Evolutionary conservation across 2,113 vertebrate species (phyloP).

Genomic region (Parotia lawesii): DNA sequence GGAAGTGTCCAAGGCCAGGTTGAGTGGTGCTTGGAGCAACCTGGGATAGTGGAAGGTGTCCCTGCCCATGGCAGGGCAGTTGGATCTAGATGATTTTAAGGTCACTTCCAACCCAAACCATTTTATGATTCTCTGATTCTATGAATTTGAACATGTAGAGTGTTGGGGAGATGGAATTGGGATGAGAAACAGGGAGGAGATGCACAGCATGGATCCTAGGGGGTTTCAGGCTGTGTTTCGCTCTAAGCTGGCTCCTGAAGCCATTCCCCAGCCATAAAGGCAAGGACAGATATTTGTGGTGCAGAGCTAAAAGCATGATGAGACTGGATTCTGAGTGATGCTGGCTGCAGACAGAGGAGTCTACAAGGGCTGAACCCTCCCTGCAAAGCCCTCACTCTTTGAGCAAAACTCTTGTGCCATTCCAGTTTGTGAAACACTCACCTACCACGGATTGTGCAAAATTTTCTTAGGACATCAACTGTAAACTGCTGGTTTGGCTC

Average conservation of each 20-base stretch:
- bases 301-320: background rate
- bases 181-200: background rate
- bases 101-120: background rate
- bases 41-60: background rate
- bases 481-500: background rate
- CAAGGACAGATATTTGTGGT: background rate
- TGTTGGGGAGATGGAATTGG: background rate
- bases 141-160: background rate
- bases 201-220: background rate
- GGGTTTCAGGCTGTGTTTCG: background rate
- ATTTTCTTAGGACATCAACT: constrained; percentile 24
- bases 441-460: background rate
- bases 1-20: background rate
- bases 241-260: background rate
- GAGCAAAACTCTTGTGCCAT: background rate
- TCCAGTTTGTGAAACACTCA: background rate
- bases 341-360: background rate
- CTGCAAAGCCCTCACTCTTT: background rate
- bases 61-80: accelerated
- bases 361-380: background rate
- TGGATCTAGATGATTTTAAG: background rate
- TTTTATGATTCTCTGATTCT: background rate
- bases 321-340: background rate
- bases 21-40: accelerated
- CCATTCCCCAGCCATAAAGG: background rate